These are phyloP conservation scores for Anolis carolinensis DNA, from an alignment of 2,113 vertebrate genomes.

Conservation along the genomic window DNA sequence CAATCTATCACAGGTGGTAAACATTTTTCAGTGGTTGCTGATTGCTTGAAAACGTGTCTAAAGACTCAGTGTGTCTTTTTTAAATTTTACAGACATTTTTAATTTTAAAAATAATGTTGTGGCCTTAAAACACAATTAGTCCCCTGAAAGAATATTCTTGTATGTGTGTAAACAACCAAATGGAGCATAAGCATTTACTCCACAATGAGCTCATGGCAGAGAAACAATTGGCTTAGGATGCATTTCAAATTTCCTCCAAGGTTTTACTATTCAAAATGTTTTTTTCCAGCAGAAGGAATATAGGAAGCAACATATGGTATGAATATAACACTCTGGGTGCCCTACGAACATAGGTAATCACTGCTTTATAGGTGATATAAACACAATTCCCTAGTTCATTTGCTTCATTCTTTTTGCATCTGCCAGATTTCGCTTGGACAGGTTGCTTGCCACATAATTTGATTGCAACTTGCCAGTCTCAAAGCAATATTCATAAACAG, in stretches of 20 bases:
- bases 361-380: background rate
- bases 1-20: no score
- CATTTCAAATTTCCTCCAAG: constrained; percentile 4
- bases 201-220: fast-evolving
- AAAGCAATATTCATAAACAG: constrained; percentile 2
- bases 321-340: constrained; percentile 4
- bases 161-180: background rate
- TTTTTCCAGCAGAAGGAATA: background rate
- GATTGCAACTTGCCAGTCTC: background rate
- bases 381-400: constrained; percentile 6
- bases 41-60: no score
- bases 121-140: background rate
- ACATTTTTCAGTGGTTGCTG: no score
- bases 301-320: background rate
- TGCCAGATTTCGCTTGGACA: background rate
- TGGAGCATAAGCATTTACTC: fast-evolving
- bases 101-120: background rate
- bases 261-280: constrained; percentile 12
- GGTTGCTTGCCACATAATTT: background rate
- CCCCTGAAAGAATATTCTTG: background rate
- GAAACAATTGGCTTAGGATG: background rate
- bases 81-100: background rate
- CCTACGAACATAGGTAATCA: background rate
- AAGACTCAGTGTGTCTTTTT: no score
- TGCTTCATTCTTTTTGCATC: constrained; percentile 8